Evolutionary conservation across 2,113 vertebrate species (phyloP).

Genomic region (Oplegnathus fasciatus): DNA sequence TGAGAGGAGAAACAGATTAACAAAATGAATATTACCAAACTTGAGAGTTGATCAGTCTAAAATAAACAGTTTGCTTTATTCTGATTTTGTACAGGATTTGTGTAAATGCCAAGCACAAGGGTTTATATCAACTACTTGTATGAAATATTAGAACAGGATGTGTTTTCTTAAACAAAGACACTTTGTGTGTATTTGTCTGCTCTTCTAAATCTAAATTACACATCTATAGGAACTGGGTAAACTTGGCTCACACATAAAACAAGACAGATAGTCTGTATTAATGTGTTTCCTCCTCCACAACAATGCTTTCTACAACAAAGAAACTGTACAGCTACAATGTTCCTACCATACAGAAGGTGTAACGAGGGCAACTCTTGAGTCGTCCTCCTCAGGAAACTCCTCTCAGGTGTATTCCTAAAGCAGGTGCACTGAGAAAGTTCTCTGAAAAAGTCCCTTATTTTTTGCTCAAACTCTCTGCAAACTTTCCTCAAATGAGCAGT

Average conservation of each 20-base stretch:
- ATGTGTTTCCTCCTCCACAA: not conserved
- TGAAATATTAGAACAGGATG: not conserved
- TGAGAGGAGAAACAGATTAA: not conserved
- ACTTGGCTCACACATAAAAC: not conserved
- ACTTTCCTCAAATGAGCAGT: conserved; percentile 64
- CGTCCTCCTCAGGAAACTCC: conserved; percentile 54
- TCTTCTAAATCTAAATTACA: not conserved
- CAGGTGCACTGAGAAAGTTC: conserved; percentile 79
- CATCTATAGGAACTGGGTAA: not conserved
- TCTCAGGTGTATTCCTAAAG: conserved; percentile 50
- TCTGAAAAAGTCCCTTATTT: conserved; percentile 74
- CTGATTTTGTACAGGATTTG: not conserved
- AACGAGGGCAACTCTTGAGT: conserved; percentile 55
- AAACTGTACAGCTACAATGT: not conserved
- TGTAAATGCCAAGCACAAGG: not conserved
- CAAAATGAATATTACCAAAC: not conserved
- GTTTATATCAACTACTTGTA: not conserved
- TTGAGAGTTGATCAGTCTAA: not conserved
- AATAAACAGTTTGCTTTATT: not conserved
- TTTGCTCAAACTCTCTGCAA: conserved; percentile 66
- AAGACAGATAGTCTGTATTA: not conserved
- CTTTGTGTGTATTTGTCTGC: not conserved
- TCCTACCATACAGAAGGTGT: conserved; percentile 81
- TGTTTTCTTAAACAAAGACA: not conserved
- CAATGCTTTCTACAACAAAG: conserved; percentile 14